phyloP scores from a whole-genome alignment of 2,797 vertebrate species.

The Salmo trutta region DNA sequence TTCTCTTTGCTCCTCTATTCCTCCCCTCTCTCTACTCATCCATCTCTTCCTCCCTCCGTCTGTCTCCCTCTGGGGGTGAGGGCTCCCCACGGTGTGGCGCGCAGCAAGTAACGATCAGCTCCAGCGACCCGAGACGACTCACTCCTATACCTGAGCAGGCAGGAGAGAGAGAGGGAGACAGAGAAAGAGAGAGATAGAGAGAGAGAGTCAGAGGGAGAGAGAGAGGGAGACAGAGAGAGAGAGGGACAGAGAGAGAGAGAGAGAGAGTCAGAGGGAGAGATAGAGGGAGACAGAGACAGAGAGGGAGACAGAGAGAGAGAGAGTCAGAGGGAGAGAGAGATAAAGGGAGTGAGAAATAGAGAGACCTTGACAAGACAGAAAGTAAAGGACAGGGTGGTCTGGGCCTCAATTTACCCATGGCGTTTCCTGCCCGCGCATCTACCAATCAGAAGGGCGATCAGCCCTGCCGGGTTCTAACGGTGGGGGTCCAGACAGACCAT shows the following conservation, averaged over 20 bases:
- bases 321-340: background rate
- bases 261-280: constrained; percentile 19
- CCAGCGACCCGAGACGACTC: constrained; percentile 42
- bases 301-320: constrained; percentile 20
- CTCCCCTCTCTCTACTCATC: background rate
- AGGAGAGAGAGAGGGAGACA: constrained; percentile 32
- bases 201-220: constrained; percentile 22
- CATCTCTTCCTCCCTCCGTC: background rate
- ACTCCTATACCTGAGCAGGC: constrained; percentile 31
- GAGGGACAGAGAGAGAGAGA: constrained; percentile 31
- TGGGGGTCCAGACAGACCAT: constrained; percentile 32
- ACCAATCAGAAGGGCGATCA: too few species aligned
- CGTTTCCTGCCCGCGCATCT: background rate
- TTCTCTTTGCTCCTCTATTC: background rate
- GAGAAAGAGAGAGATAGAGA: constrained; percentile 16
- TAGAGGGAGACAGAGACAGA: constrained; percentile 30
- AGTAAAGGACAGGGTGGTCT: constrained; percentile 29
- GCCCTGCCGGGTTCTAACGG: constrained; percentile 36
- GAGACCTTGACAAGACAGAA: constrained; percentile 17
- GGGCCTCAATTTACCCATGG: constrained; percentile 14
- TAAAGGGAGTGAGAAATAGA: constrained; percentile 28
- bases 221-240: constrained; percentile 27
- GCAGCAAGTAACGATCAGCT: constrained; percentile 38
- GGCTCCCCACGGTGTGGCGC: constrained; percentile 15
- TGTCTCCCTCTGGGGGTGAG: constrained; percentile 5